Percentiles rank a stretch among this genome's conserved stretches.
Conservation (phyloP, 2,888 invertebrate genomes). For the Pardosa pseudoannulata region DNA sequence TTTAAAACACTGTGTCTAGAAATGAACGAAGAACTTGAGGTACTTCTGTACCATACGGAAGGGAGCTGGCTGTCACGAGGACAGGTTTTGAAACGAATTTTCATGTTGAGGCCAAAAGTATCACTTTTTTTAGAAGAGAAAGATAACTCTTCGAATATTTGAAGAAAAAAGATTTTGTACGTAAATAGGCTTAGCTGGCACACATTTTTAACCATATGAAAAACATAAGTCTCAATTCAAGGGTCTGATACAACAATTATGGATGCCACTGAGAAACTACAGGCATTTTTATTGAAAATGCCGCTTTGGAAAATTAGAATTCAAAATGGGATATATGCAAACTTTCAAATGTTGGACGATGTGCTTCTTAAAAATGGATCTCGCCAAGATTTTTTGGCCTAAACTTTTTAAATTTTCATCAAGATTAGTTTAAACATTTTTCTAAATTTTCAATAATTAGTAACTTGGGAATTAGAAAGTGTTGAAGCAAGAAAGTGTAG, state of each 20-base stretch:
- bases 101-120: constrained; percentile 44
- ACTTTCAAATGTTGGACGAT: constrained; percentile 7
- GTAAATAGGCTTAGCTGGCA: too few relatives aligned
- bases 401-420: too few relatives aligned
- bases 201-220: too few relatives aligned
- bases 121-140: constrained; percentile 28
- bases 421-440: too few relatives aligned
- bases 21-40: constrained; percentile 47
- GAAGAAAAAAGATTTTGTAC: too few relatives aligned
- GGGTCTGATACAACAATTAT: too few relatives aligned
- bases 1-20: constrained; percentile 50
- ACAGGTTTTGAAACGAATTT: constrained; percentile 46
- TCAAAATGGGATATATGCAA: constrained; percentile 14
- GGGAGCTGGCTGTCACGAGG: constrained; percentile 49
- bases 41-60: constrained; percentile 47
- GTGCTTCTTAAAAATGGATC: constrained; percentile 4
- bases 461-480: too few relatives aligned
- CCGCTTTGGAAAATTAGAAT: constrained; percentile 1
- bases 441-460: too few relatives aligned
- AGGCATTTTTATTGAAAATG: constrained; percentile 12
- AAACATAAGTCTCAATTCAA: constrained; percentile 13
- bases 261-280: too few relatives aligned
- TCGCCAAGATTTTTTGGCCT: constrained; percentile 7
- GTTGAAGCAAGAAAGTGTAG: too few relatives aligned
- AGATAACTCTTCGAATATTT: too few relatives aligned